Conservation (phyloP, 2,888 invertebrate species). For the Stenolophus ochropezus region DNA sequence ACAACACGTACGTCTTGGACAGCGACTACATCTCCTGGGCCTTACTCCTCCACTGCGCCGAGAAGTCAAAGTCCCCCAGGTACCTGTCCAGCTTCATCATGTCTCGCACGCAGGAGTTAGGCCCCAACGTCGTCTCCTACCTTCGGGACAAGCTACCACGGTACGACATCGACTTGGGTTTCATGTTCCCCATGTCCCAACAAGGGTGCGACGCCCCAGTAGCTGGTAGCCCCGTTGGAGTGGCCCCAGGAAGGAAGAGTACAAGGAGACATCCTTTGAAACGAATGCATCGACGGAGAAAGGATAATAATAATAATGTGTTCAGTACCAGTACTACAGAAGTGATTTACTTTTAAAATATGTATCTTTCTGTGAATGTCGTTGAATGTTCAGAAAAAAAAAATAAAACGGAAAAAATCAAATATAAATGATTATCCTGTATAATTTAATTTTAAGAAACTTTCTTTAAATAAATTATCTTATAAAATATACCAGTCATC, state of each 20-base stretch:
- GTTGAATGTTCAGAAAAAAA: no score
- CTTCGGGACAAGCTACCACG: slow-evolving; percentile 85
- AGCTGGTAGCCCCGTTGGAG: slow-evolving; percentile 68
- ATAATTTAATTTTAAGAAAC: no score
- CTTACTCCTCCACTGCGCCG: slow-evolving; percentile 89
- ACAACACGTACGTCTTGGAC: slow-evolving; percentile 91
- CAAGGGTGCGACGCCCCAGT: slow-evolving; percentile 76
- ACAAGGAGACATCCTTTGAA: slow-evolving; percentile 73
- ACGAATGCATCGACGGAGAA: slow-evolving; percentile 68
- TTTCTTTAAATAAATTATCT: no score
- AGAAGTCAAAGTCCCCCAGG: slow-evolving; percentile 84
- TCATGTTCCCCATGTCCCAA: slow-evolving; percentile 89
- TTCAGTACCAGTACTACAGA: neutral
- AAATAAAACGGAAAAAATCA: no score
- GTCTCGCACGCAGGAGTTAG: slow-evolving; percentile 78
- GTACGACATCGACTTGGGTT: slow-evolving; percentile 89
- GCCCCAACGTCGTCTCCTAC: slow-evolving; percentile 83
- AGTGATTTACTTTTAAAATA: neutral
- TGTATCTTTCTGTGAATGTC: no score
- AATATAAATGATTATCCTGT: no score
- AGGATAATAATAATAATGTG: neutral
- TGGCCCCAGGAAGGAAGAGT: slow-evolving; percentile 64
- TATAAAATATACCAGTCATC: no score
- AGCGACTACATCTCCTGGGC: slow-evolving; percentile 91
- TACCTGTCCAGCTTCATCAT: slow-evolving; percentile 90